Evolutionary conservation across 2,797 vertebrate species (phyloP).

Genomic region (Kryptopterus vitreolus): DNA sequence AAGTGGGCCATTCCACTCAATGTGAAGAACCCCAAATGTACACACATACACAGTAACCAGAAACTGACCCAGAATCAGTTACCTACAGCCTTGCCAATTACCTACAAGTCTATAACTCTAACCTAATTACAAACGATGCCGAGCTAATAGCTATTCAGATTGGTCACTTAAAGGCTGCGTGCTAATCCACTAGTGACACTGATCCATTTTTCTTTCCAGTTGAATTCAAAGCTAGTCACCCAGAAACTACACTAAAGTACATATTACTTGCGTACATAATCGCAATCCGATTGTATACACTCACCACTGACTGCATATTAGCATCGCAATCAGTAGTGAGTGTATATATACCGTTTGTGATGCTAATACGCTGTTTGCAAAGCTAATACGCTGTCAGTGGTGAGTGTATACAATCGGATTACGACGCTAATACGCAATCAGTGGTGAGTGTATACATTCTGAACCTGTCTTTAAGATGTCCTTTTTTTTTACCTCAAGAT

Average conservation of each 20-base stretch:
- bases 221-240: not conserved
- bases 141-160: not conserved
- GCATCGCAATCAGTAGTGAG: too few relatives aligned
- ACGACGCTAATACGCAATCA: too few relatives aligned
- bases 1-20: conserved; percentile 35
- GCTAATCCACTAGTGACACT: not conserved
- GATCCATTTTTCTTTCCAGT: not conserved
- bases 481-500: not conserved
- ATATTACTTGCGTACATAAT: too few relatives aligned
- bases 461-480: not conserved
- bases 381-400: too few relatives aligned
- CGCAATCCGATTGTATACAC: too few relatives aligned
- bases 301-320: too few relatives aligned
- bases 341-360: too few relatives aligned
- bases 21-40: conserved; percentile 42
- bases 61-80: not conserved
- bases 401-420: too few relatives aligned
- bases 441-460: not conserved
- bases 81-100: not conserved
- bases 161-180: not conserved
- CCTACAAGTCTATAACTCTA: not conserved
- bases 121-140: not conserved
- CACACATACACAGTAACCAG: not conserved
- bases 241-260: not conserved
- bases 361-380: too few relatives aligned